These are phyloP conservation scores for Tricholauxania praeusta DNA, from an alignment of 2,888 invertebrate genomes.

Conservation along the genomic window DNA sequence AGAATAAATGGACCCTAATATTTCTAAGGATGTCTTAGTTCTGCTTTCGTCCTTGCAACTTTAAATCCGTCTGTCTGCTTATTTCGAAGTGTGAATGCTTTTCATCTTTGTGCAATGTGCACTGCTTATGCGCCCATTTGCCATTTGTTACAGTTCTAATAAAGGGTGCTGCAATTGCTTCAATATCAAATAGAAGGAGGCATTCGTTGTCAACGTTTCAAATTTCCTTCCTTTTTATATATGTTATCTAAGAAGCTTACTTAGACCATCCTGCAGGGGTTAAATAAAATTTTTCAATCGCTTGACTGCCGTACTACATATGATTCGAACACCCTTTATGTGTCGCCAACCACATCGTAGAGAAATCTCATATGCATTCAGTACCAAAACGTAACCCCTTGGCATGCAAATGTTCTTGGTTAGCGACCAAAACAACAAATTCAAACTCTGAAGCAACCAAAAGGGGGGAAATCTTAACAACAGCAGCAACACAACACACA, in stretches of 20 bases:
- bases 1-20: background rate
- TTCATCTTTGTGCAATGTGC: conserved; percentile 19
- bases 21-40: background rate
- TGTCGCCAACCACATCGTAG: too few relatives aligned
- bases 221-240: too few relatives aligned
- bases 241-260: too few relatives aligned
- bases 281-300: too few relatives aligned
- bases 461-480: conserved; percentile 12
- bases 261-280: too few relatives aligned
- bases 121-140: background rate
- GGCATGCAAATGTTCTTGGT: conserved; percentile 18
- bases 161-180: too few relatives aligned
- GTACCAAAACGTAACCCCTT: background rate
- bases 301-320: too few relatives aligned
- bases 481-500: background rate
- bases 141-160: too few relatives aligned
- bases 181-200: too few relatives aligned
- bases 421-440: conserved; percentile 2
- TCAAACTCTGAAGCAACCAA: conserved; percentile 1
- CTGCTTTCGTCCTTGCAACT: background rate
- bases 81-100: conserved; percentile 21
- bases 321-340: too few relatives aligned
- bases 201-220: too few relatives aligned
- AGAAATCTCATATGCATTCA: too few relatives aligned
- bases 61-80: background rate